Evolutionary conservation across 2,797 vertebrate species (phyloP).

Genomic region (Xenopus petersii): DNA sequence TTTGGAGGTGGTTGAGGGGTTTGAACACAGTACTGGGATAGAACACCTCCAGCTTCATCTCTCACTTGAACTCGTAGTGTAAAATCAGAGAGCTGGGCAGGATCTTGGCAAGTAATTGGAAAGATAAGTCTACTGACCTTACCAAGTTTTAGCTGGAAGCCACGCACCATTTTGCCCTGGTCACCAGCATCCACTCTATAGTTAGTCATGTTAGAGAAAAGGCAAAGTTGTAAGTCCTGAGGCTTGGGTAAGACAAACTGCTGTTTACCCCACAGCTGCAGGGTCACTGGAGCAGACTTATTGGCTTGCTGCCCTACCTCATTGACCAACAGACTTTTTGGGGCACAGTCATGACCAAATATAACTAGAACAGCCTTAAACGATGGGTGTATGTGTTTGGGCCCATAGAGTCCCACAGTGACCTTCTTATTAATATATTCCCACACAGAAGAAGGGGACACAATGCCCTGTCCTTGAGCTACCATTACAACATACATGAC

Average conservation of each 20-base stretch:
- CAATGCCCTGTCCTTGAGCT: conserved; percentile 74
- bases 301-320: conserved; percentile 77
- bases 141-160: conserved; percentile 90
- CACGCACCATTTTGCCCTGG: conserved; percentile 76
- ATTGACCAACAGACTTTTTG: conserved; percentile 84
- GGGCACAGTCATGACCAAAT: conserved; percentile 90
- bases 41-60: conserved; percentile 80
- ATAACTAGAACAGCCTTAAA: conserved; percentile 92
- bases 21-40: conserved; percentile 94
- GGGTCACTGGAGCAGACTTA: conserved; percentile 75
- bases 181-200: conserved; percentile 81
- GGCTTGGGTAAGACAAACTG: conserved; percentile 81
- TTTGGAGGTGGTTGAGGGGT: conserved; percentile 87
- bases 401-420: conserved; percentile 88
- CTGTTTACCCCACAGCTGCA: conserved; percentile 96
- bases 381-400: conserved; percentile 93
- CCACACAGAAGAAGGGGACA: conserved; percentile 82
- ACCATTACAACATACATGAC: conserved; percentile 88
- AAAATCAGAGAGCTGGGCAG: conserved; percentile 83
- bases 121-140: conserved; percentile 89
- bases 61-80: conserved; percentile 89
- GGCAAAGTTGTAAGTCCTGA: conserved; percentile 85
- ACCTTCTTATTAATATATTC: conserved; percentile 86
- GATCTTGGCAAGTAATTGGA: conserved; percentile 76
- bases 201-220: conserved; percentile 93